Conservation (phyloP, 2,113 vertebrate genomes). For the Gymnorhina tibicen region DNA sequence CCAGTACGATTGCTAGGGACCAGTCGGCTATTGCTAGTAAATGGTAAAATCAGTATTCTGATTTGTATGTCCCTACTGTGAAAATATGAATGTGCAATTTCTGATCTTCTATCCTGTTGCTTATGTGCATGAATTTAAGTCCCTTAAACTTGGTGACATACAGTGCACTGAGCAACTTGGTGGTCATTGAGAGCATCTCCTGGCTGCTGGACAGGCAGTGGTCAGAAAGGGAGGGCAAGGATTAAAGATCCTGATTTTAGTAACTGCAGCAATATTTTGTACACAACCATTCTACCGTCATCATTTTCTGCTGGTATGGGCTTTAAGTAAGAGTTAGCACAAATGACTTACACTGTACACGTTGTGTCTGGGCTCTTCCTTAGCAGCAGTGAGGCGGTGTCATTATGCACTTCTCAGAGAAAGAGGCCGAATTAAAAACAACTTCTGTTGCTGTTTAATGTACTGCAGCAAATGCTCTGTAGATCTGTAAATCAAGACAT, state of each 20-base stretch:
- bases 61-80: background rate
- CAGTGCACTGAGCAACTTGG: no score
- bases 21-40: background rate
- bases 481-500: slow-evolving; percentile 38
- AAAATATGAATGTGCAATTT: background rate
- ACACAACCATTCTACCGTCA: background rate
- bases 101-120: background rate
- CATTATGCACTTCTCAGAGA: background rate
- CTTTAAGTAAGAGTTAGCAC: background rate
- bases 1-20: background rate
- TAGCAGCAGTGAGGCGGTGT: background rate
- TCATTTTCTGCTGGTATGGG: background rate
- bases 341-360: background rate
- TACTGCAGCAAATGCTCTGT: background rate
- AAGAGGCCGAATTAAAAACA: background rate
- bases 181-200: background rate
- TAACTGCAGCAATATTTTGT: background rate
- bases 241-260: background rate
- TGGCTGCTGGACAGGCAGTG: background rate
- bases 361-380: background rate
- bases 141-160: background rate
- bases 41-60: background rate
- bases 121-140: background rate
- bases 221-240: background rate
- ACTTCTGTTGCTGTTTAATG: background rate